phyloP scores from a whole-genome alignment of 2,888 invertebrate genomes.

The Uloborus plumipes region DNA sequence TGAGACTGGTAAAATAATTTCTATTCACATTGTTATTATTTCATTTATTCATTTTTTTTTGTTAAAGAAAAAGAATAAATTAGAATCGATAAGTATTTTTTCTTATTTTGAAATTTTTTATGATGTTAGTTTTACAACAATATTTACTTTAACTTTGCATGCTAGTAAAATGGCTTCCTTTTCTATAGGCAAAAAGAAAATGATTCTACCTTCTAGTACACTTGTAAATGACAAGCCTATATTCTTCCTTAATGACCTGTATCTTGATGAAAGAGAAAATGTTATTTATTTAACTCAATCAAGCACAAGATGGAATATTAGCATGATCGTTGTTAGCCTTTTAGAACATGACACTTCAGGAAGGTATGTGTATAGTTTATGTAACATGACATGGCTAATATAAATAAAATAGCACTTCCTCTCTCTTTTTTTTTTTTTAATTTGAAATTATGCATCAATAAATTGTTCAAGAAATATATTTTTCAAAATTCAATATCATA shows the following conservation, averaged over 20 bases:
- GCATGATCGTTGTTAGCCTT: constrained; percentile 50
- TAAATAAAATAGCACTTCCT: too few species aligned
- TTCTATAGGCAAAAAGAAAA: constrained; percentile 73
- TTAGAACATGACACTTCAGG: constrained; percentile 65
- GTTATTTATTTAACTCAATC: constrained; percentile 61
- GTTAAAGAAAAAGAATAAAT: too few species aligned
- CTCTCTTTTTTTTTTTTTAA: too few species aligned
- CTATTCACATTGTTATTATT: too few species aligned
- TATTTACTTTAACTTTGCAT: too few species aligned
- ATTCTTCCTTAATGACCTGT: constrained; percentile 61
- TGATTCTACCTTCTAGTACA: constrained; percentile 35
- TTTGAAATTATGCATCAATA: too few species aligned
- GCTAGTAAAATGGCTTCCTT: not conserved
- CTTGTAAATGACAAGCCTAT: constrained; percentile 36
- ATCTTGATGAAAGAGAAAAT: constrained; percentile 63
- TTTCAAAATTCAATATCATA: too few species aligned
- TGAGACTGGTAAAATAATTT: constrained; percentile 49
- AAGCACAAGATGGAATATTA: constrained; percentile 53
- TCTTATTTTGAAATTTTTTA: too few species aligned
- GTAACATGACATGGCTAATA: not conserved
- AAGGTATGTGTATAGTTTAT: constrained; percentile 26
- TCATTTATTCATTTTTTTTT: too few species aligned
- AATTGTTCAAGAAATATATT: too few species aligned
- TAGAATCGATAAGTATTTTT: too few species aligned
- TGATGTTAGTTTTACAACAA: too few species aligned